A percentile compares a stretch with the other conserved stretches of the same genome.
phyloP scores from a whole-genome alignment of 2,113 vertebrate species.

The Bettongia penicillata region DNA sequence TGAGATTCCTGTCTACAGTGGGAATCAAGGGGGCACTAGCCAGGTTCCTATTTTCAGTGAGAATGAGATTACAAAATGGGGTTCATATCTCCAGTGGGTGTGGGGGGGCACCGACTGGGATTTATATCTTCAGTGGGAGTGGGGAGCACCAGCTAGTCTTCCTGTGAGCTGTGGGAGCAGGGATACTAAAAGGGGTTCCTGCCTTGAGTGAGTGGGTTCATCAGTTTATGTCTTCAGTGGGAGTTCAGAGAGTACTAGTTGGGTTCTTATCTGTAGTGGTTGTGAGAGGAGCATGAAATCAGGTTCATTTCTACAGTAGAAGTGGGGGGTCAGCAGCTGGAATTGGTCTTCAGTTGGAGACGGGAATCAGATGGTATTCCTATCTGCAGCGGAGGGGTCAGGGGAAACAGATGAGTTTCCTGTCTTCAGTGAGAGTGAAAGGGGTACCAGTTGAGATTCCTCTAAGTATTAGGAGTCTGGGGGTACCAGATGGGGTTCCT shows the following conservation, averaged over 20 bases:
- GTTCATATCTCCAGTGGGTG: too few relatives aligned
- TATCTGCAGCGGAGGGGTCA: background rate
- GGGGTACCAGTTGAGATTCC: background rate
- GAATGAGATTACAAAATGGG: too few relatives aligned
- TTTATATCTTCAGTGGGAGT: background rate
- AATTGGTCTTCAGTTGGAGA: background rate
- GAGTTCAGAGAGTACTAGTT: background rate
- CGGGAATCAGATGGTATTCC: background rate
- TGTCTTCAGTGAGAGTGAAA: background rate
- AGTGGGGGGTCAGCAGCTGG: background rate
- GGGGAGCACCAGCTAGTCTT: background rate
- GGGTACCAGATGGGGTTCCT: background rate
- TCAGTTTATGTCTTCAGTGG: too few relatives aligned
- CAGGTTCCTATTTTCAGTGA: too few relatives aligned
- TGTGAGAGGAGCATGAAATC: background rate
- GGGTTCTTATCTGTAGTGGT: background rate
- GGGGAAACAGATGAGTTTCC: background rate
- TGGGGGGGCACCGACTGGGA: too few relatives aligned
- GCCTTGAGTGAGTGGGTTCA: background rate
- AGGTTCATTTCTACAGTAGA: background rate
- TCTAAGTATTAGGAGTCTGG: background rate
- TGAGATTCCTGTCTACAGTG: too few relatives aligned
- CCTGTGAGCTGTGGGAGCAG: background rate
- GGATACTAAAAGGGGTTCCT: background rate
- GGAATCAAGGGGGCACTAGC: too few relatives aligned